Conservation (phyloP, 2,113 vertebrate species). For the Zootoca vivipara region DNA sequence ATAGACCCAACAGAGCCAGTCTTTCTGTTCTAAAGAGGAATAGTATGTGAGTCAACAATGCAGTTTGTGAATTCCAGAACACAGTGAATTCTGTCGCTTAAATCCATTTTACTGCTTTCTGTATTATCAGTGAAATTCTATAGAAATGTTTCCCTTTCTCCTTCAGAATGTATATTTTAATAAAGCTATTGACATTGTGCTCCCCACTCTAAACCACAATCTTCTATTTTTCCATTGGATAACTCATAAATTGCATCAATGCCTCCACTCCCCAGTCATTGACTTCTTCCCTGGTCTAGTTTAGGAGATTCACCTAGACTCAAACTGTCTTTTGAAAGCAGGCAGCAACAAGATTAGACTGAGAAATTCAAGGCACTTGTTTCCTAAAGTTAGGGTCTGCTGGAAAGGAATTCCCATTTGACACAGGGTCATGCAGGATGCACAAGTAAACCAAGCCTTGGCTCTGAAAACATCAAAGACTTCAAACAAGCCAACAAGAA, state of each 20-base stretch:
- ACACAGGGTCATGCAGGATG: neutral
- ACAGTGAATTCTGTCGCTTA: neutral
- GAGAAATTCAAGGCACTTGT: neutral
- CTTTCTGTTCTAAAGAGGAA: neutral
- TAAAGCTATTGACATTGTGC: neutral
- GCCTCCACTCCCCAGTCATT: neutral
- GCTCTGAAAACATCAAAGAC: slow-evolving; percentile 2
- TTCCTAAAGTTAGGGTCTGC: neutral
- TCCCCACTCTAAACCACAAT: neutral
- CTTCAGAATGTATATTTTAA: neutral
- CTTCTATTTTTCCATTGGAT: neutral
- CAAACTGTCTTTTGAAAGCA: neutral
- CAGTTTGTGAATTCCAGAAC: neutral
- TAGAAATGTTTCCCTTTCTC: neutral
- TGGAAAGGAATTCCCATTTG: neutral
- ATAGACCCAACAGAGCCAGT: too few relatives aligned
- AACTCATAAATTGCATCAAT: neutral
- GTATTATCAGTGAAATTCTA: neutral
- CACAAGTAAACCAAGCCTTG: neutral
- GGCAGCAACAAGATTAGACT: neutral
- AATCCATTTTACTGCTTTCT: neutral
- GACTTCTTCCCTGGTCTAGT: neutral
- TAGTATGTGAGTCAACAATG: neutral
- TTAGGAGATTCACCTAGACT: neutral
- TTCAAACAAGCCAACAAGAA: neutral